Evolutionary conservation across 2,888 invertebrate genomes (phyloP).

Genomic region (Scaptomyza caliginosa): DNA sequence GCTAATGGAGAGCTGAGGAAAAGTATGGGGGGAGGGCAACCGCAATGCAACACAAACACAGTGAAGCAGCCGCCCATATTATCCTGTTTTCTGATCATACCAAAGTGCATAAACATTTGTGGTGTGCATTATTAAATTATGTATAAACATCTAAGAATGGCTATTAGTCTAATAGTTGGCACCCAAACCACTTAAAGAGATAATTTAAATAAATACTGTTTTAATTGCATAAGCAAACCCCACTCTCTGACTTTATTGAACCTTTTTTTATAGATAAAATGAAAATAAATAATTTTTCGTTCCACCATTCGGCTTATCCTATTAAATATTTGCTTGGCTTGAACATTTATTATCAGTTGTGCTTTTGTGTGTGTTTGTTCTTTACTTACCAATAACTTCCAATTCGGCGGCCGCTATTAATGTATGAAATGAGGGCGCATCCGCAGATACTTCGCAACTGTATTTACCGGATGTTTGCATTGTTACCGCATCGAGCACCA

Average conservation of each 20-base stretch:
- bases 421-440: slow-evolving; percentile 84
- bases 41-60: slow-evolving; percentile 13
- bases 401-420: slow-evolving; percentile 83
- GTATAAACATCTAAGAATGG: not conserved
- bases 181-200: not conserved
- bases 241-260: not conserved
- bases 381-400: slow-evolving; percentile 84
- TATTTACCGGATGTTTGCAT: slow-evolving; percentile 83
- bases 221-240: not conserved
- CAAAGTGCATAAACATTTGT: slow-evolving; percentile 29
- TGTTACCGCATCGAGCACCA: slow-evolving; percentile 82
- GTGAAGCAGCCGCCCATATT: slow-evolving; percentile 1
- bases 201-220: not conserved
- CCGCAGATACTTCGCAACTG: slow-evolving; percentile 84
- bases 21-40: slow-evolving; percentile 1
- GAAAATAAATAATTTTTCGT: not conserved
- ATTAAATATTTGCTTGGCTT: slow-evolving; percentile 14
- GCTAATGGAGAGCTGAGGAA: not conserved
- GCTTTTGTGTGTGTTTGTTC: slow-evolving; percentile 12
- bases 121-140: slow-evolving; percentile 22
- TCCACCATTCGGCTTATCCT: not conserved
- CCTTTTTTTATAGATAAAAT: too few relatives aligned
- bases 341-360: slow-evolving; percentile 12
- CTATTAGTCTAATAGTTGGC: not conserved
- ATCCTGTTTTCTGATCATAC: slow-evolving; percentile 23